These are phyloP conservation scores for Pycnonotus jocosus DNA, from an alignment of 2,113 vertebrate genomes.

Conservation along the genomic window DNA sequence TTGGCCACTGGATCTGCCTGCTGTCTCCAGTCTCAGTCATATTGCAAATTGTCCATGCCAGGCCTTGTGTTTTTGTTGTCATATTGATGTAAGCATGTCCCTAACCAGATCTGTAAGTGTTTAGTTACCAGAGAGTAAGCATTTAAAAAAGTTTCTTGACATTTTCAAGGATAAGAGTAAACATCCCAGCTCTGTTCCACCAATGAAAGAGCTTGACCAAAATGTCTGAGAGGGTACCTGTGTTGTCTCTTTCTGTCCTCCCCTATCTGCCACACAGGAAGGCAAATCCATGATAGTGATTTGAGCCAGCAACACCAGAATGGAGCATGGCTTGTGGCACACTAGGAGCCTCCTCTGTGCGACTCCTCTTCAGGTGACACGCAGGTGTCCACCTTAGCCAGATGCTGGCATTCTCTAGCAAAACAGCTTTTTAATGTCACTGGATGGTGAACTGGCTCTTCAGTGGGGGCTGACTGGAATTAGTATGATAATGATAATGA, in stretches of 20 bases:
- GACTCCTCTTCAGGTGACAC: not conserved
- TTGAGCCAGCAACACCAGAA: not conserved
- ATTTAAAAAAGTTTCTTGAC: not conserved
- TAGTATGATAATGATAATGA: not conserved
- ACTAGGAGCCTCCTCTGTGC: not conserved
- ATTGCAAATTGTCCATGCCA: not conserved
- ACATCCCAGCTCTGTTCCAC: not conserved
- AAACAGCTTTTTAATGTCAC: not conserved
- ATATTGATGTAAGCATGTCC: not conserved
- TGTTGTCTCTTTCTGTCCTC: not conserved
- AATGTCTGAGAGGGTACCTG: not conserved
- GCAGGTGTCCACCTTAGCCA: not conserved
- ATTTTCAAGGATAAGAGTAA: not conserved
- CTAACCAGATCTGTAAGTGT: not conserved
- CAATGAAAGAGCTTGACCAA: not conserved
- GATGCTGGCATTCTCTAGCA: not conserved
- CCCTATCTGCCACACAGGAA: not conserved
- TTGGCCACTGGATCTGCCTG: not conserved
- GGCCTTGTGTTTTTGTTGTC: not conserved
- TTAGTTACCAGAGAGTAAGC: not conserved
- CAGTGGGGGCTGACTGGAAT: not conserved
- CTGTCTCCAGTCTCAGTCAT: not conserved
- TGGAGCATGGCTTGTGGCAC: not conserved
- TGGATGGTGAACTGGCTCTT: not conserved
- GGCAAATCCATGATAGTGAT: not conserved